A percentile compares a stretch with the other conserved stretches of the same genome.
Conservation (phyloP, 2,113 vertebrate species). For the Otus sunia region DNA sequence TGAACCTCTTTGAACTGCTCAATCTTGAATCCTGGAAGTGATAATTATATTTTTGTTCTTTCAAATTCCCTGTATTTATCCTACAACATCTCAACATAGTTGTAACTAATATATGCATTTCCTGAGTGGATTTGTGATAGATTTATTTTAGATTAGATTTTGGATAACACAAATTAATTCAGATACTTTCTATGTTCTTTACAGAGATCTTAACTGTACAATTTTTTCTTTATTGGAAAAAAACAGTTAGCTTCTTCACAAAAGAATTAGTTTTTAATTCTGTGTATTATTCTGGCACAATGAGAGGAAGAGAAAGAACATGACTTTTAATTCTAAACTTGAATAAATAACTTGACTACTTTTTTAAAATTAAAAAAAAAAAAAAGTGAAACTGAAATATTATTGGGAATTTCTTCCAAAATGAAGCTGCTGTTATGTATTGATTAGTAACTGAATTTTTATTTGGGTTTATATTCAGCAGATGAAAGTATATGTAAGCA, state of each 20-base stretch:
- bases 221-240: neutral
- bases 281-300: neutral
- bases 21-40: neutral
- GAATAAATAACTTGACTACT: neutral
- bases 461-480: neutral
- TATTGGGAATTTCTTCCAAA: neutral
- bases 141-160: neutral
- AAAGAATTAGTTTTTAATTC: neutral
- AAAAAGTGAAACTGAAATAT: neutral
- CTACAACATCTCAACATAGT: neutral
- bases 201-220: neutral
- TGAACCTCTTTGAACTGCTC: neutral
- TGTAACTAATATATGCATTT: neutral
- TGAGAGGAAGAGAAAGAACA: neutral
- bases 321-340: neutral
- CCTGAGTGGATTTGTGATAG: neutral
- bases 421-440: neutral
- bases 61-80: neutral
- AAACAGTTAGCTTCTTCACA: neutral
- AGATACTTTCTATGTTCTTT: neutral
- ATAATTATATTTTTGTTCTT: neutral
- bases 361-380: neutral
- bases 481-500: neutral
- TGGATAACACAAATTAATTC: neutral
- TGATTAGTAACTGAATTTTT: neutral